phyloP scores from a whole-genome alignment of 1,140 invertebrate genomes.

The Hyles vespertilio region DNA sequence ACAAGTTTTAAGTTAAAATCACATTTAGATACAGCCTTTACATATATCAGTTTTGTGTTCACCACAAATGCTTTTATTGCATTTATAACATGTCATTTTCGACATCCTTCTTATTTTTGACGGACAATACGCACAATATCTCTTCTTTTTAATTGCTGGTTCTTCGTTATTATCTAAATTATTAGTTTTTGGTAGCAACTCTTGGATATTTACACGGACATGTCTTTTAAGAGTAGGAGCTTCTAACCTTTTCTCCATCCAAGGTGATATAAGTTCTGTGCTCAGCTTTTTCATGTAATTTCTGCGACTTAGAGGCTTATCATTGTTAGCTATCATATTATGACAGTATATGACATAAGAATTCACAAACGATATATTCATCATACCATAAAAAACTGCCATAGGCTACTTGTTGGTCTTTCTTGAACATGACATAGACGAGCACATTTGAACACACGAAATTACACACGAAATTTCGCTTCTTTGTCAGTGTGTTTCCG shows the following conservation, averaged over 20 bases:
- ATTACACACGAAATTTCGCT: constrained; percentile 9
- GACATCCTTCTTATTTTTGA: no score
- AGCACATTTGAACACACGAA: no score
- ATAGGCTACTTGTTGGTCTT: constrained; percentile 25
- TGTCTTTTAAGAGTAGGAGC: constrained; percentile 12
- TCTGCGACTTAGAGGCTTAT: constrained; percentile 21
- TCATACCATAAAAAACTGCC: constrained; percentile 21
- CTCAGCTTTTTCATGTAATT: constrained; percentile 25
- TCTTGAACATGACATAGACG: constrained; percentile 14
- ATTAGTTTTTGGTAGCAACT: no score
- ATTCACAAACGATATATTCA: constrained; percentile 30
- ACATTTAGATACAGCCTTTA: no score
- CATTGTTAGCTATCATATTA: constrained; percentile 21
- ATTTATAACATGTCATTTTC: no score
- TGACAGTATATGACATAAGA: constrained; percentile 23
- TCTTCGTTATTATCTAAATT: no score
- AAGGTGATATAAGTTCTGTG: constrained; percentile 18
- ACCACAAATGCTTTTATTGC: no score
- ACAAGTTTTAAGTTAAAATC: no score
- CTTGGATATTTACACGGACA: no score
- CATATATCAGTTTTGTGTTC: no score
- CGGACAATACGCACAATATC: no score
- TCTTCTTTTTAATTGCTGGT: no score
- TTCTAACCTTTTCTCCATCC: constrained; percentile 19
- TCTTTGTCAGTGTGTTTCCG: constrained; percentile 9